A percentile compares a stretch with the other conserved stretches of the same genome.
phyloP scores from a whole-genome alignment of 1,140 invertebrate species.

The Drosophila kohkoa region DNA sequence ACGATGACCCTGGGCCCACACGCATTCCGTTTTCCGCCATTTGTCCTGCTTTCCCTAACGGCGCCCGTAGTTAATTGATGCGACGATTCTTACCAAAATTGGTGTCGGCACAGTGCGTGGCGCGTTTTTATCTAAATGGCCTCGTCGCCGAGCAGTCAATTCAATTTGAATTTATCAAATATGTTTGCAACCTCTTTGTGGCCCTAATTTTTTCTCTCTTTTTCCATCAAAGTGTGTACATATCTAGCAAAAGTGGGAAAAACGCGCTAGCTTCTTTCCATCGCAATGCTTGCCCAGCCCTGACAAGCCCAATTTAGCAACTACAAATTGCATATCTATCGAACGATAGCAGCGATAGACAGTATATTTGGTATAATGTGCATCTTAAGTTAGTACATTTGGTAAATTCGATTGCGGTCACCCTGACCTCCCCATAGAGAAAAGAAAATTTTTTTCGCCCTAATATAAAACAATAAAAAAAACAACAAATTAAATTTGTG shows the following conservation, averaged over 20 bases:
- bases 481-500: constrained; percentile 36
- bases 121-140: constrained; percentile 47
- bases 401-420: background rate
- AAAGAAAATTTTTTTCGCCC: constrained; percentile 45
- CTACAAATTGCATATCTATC: constrained; percentile 16
- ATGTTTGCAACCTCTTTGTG: constrained; percentile 77
- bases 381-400: background rate
- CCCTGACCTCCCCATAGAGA: constrained; percentile 45
- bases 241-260: constrained; percentile 30
- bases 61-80: constrained; percentile 41
- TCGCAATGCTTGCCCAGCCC: constrained; percentile 28
- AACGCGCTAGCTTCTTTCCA: constrained; percentile 40
- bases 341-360: constrained; percentile 18
- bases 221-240: constrained; percentile 59
- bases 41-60: constrained; percentile 63
- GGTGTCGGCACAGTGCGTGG: constrained; percentile 46
- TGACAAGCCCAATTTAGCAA: constrained; percentile 37
- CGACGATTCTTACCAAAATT: constrained; percentile 45
- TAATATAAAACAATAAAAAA: constrained; percentile 7
- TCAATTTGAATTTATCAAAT: constrained; percentile 69
- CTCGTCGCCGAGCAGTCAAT: constrained; percentile 56
- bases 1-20: constrained; percentile 73
- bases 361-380: too few species aligned
- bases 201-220: constrained; percentile 79
- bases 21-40: constrained; percentile 84